Evolutionary conservation across 2,888 invertebrate species (phyloP).

Genomic region (Platyscelio sp.): DNA sequence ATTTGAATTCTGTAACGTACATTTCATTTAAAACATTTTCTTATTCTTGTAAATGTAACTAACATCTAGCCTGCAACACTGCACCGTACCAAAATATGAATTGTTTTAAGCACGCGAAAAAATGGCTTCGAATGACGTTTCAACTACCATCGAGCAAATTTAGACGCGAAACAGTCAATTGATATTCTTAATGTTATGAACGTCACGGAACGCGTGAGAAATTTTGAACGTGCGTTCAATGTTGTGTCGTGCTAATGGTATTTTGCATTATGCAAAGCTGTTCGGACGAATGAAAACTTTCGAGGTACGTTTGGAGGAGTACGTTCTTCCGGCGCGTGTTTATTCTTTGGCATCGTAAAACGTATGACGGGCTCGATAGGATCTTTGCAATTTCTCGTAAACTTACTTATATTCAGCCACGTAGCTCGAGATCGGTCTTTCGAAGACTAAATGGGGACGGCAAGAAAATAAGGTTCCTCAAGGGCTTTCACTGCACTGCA

Average conservation of each 20-base stretch:
- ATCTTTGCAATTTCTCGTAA: slow-evolving; percentile 56
- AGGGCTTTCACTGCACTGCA: slow-evolving; percentile 17
- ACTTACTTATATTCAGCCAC: slow-evolving; percentile 57
- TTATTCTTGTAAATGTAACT: too few relatives aligned
- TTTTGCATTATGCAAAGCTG: slow-evolving; percentile 46
- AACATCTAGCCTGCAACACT: too few relatives aligned
- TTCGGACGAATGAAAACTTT: slow-evolving; percentile 42
- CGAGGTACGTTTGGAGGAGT: slow-evolving; percentile 34
- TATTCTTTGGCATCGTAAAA: slow-evolving; percentile 45
- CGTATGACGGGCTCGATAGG: slow-evolving; percentile 54
- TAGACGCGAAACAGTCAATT: too few relatives aligned
- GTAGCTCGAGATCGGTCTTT: slow-evolving; percentile 22
- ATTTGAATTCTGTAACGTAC: slow-evolving; percentile 38
- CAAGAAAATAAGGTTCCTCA: slow-evolving; percentile 22
- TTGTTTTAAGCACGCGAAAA: too few relatives aligned
- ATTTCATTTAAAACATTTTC: too few relatives aligned
- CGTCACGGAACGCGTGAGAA: slow-evolving; percentile 11
- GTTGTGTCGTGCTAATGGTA: slow-evolving; percentile 42
- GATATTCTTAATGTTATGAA: neutral
- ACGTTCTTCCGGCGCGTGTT: slow-evolving; percentile 44
- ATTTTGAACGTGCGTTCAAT: slow-evolving; percentile 23
- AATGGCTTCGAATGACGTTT: too few relatives aligned
- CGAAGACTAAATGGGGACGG: slow-evolving; percentile 23
- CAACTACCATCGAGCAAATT: too few relatives aligned
- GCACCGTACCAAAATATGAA: too few relatives aligned